phyloP scores from a whole-genome alignment of 2,888 invertebrate genomes.

The Hyposoter didymator region DNA sequence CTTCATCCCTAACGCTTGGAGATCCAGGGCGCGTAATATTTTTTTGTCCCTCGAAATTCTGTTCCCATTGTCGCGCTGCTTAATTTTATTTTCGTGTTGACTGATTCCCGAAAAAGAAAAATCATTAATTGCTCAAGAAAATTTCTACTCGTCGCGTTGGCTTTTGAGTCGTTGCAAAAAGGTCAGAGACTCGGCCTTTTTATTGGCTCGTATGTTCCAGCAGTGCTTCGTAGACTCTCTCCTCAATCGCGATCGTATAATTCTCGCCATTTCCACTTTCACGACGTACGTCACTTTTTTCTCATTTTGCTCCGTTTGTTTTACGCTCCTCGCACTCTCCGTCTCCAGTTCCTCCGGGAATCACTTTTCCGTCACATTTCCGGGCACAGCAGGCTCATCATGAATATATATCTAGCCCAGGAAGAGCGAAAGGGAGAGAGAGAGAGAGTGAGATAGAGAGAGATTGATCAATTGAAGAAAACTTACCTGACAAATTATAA shows the following conservation, averaged over 20 bases:
- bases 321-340: conserved; percentile 9
- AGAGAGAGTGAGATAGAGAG: not conserved
- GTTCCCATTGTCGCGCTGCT: not conserved
- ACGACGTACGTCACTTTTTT: not conserved
- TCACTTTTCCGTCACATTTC: conserved; percentile 60
- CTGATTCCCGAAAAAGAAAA: too few species aligned
- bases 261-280: conserved; percentile 32
- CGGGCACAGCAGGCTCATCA: conserved; percentile 38
- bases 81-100: not conserved
- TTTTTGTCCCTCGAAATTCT: not conserved
- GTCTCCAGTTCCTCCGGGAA: conserved; percentile 57
- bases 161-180: too few species aligned
- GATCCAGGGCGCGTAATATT: not conserved
- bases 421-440: conserved; percentile 1
- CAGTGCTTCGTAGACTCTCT: not conserved
- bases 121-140: too few species aligned
- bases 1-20: not conserved
- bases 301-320: conserved; percentile 17
- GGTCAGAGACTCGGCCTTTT: not conserved
- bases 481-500: not conserved
- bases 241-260: not conserved
- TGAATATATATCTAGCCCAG: not conserved
- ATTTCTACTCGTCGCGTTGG: too few species aligned
- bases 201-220: not conserved
- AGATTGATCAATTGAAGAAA: not conserved